Evolutionary conservation across 53 echinoderm and acorn worm genomes (phyloP).

Genomic region (Patiria pectinifera): DNA sequence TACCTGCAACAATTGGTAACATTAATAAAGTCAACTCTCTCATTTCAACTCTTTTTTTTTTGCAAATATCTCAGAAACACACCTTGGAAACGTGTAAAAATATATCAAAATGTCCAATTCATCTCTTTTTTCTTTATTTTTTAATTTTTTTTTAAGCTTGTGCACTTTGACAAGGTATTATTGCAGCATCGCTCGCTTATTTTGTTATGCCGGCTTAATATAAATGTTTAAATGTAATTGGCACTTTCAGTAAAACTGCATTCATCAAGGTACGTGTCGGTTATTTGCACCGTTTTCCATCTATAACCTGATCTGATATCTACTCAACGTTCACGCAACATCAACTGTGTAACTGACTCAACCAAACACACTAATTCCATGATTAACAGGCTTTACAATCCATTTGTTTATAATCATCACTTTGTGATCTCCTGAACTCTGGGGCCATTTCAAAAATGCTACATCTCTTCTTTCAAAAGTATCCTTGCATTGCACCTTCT

Average conservation of each 20-base stretch:
- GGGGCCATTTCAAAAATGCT: no score
- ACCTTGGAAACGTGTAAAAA: conserved; percentile 24
- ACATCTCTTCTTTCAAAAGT: neutral
- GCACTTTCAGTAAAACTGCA: conserved; percentile 2
- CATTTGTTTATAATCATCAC: neutral
- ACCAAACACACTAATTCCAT: no score
- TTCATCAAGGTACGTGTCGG: neutral
- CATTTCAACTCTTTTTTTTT: neutral
- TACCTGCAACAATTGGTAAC: neutral
- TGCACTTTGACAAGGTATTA: conserved; percentile 7
- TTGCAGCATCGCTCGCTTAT: conserved; percentile 22
- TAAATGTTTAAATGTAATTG: neutral
- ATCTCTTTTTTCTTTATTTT: neutral
- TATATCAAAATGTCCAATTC: conserved; percentile 26
- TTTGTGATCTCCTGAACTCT: neutral
- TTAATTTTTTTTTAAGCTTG: conserved; percentile 1
- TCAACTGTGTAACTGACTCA: no score
- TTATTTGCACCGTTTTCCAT: neutral
- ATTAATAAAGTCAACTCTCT: neutral
- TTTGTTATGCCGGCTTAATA: neutral
- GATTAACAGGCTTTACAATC: neutral
- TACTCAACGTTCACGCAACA: neutral
- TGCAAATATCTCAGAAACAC: conserved; percentile 20
- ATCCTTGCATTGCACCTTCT: neutral
- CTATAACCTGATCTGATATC: neutral